phyloP scores from a whole-genome alignment of 92 coral and sea anemone genomes.

The Desmophyllum pertusum region DNA sequence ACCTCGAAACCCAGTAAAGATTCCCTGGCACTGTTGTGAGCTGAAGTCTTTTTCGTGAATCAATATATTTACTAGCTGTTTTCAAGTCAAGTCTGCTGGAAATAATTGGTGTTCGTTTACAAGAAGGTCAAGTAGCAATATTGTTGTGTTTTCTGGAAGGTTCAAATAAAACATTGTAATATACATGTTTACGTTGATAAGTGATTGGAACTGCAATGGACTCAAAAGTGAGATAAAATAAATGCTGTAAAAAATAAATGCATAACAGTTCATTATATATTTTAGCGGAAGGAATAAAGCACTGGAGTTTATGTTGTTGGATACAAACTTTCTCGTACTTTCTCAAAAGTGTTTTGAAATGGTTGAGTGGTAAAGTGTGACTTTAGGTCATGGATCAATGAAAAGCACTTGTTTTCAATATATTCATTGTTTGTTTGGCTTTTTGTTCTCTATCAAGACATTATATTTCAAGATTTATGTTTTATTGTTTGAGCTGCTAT shows the following conservation, averaged over 20 bases:
- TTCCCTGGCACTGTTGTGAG: too few relatives aligned
- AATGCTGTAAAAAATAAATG: too few relatives aligned
- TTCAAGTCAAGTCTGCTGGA: too few relatives aligned
- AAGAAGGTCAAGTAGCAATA: too few relatives aligned
- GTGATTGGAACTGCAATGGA: too few relatives aligned
- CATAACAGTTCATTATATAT: neutral
- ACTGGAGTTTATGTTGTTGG: neutral
- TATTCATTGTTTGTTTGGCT: neutral
- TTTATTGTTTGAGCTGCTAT: constrained; percentile 25
- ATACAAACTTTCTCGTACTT: too few relatives aligned
- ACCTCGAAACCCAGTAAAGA: too few relatives aligned
- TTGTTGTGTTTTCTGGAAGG: neutral
- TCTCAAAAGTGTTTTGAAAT: neutral
- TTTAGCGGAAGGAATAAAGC: neutral
- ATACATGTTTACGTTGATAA: neutral
- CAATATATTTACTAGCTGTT: too few relatives aligned
- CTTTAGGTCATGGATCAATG: neutral
- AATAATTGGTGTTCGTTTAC: too few relatives aligned
- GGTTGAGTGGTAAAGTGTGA: neutral
- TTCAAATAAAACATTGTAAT: neutral
- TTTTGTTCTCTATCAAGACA: neutral
- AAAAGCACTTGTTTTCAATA: neutral
- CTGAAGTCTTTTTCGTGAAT: too few relatives aligned
- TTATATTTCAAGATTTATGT: neutral
- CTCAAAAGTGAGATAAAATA: too few relatives aligned